A percentile compares a stretch with the other conserved stretches of the same genome.
phyloP scores from a whole-genome alignment of 2,113 vertebrate species.

The Pterocles burchelli region DNA sequence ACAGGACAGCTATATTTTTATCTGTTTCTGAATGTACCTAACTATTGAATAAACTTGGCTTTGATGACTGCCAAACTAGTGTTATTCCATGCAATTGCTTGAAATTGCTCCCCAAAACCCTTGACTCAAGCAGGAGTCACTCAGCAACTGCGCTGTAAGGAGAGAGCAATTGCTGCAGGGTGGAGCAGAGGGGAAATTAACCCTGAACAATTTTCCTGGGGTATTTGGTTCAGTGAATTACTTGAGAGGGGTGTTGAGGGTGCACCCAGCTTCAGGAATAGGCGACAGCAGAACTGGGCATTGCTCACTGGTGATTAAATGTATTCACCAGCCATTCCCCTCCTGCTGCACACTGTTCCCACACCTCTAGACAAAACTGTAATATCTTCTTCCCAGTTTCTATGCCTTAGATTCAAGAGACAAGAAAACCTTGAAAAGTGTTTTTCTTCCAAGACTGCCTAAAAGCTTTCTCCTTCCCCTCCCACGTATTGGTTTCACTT shows the following conservation, averaged over 20 bases:
- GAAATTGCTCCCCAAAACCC: not conserved
- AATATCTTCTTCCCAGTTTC: not conserved
- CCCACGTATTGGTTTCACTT: not conserved
- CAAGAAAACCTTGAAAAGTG: not conserved
- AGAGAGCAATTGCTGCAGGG: not conserved
- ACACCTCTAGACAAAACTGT: not conserved
- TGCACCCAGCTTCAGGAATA: not conserved
- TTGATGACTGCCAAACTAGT: not conserved
- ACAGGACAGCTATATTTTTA: not conserved
- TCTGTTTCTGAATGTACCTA: not conserved
- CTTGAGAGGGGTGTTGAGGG: not conserved
- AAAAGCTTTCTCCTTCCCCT: not conserved
- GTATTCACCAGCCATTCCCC: not conserved
- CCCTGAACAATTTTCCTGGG: not conserved
- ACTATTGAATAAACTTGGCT: not conserved
- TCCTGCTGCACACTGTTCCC: not conserved
- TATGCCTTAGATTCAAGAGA: not conserved
- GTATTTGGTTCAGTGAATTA: not conserved
- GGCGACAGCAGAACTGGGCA: not conserved
- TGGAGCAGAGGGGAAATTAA: not conserved
- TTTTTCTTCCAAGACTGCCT: not conserved
- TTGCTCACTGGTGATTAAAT: not conserved
- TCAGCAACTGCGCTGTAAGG: not conserved
- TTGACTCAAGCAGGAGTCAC: not conserved
- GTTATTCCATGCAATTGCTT: not conserved